phyloP scores from a whole-genome alignment of 1,140 invertebrate species.

The Drosophila carrolli region DNA sequence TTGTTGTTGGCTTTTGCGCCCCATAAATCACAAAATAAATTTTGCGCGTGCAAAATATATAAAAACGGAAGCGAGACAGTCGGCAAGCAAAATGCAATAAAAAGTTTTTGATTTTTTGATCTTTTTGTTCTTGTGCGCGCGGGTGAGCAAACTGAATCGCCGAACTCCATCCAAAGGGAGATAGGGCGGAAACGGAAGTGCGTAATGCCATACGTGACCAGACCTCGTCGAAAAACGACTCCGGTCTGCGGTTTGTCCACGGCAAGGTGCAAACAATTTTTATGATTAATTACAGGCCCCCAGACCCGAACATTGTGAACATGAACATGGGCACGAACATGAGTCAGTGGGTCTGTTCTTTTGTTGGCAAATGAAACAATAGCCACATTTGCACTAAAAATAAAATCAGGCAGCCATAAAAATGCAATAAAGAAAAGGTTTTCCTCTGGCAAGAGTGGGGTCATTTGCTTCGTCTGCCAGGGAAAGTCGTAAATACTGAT shows the following conservation, averaged over 20 bases:
- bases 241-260: slow-evolving; percentile 26
- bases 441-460: slow-evolving; percentile 8
- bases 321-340: slow-evolving; percentile 20
- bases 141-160: slow-evolving; percentile 56
- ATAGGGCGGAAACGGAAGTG: slow-evolving; percentile 72
- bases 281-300: slow-evolving; percentile 75
- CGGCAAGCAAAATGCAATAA: slow-evolving; percentile 62
- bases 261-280: slow-evolving; percentile 74
- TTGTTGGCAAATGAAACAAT: slow-evolving; percentile 67
- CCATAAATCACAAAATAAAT: slow-evolving; percentile 75
- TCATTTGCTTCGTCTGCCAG: slow-evolving; percentile 19
- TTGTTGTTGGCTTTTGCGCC: slow-evolving; percentile 66
- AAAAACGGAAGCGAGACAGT: slow-evolving; percentile 38
- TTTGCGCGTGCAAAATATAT: slow-evolving; percentile 72
- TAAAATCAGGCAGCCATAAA: slow-evolving; percentile 75
- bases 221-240: slow-evolving; percentile 15
- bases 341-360: slow-evolving; percentile 36
- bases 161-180: slow-evolving; percentile 1
- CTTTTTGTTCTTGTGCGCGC: slow-evolving; percentile 55
- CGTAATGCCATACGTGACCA: slow-evolving; percentile 76
- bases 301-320: slow-evolving; percentile 24
- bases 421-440: slow-evolving; percentile 73
- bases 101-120: slow-evolving; percentile 73
- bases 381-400: slow-evolving; percentile 60
- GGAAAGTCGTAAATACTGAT: slow-evolving; percentile 30